These are phyloP conservation scores for Hystrix brachyura DNA, from an alignment of 2,113 vertebrate genomes.

Conservation along the genomic window DNA sequence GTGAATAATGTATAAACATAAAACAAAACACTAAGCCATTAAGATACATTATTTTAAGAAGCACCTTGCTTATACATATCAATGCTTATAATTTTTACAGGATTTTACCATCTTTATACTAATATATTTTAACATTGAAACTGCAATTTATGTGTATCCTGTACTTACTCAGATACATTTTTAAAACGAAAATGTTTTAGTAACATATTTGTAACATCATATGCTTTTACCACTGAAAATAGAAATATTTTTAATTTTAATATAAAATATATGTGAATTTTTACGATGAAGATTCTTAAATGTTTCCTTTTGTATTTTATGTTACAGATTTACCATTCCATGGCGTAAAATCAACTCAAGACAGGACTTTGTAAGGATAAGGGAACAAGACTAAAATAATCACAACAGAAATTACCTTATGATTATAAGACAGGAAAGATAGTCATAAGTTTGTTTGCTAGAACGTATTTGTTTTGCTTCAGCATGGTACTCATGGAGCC, in stretches of 20 bases:
- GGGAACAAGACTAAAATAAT: neutral
- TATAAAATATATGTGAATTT: neutral
- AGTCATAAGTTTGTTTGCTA: neutral
- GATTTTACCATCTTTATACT: neutral
- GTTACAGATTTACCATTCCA: neutral
- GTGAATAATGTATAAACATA: neutral
- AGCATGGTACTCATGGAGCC: neutral
- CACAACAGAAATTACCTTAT: neutral
- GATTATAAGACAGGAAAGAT: neutral
- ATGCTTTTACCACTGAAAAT: too few species aligned
- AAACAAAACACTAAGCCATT: neutral
- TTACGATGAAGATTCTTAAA: neutral
- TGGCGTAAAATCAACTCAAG: neutral
- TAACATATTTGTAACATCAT: neutral
- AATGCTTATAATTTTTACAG: neutral
- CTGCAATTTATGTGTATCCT: neutral
- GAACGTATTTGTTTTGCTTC: neutral
- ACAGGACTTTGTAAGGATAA: neutral
- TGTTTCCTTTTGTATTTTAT: constrained; percentile 29
- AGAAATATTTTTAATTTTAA: constrained; percentile 20
- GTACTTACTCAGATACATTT: constrained; percentile 3
- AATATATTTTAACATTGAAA: neutral
- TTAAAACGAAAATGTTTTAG: neutral
- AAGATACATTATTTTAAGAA: constrained; percentile 4
- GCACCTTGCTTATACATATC: neutral